phyloP scores from a whole-genome alignment of 2,888 invertebrate genomes.

The Malthinus seriepunctatus region DNA sequence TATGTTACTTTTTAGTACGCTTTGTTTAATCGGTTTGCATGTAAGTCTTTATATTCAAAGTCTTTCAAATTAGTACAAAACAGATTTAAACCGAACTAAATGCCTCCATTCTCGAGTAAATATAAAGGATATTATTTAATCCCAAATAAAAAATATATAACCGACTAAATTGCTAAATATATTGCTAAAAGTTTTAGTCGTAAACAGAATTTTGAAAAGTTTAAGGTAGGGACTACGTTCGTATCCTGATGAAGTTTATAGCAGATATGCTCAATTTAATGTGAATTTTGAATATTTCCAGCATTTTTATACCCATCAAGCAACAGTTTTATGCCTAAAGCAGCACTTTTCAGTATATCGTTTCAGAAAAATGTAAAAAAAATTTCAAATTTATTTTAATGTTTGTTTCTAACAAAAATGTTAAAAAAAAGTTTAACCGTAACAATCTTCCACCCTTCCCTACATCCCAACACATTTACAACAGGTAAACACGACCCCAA shows the following conservation, averaged over 20 bases:
- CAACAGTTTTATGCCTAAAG: background rate
- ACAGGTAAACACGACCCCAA: too few species aligned
- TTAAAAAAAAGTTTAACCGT: too few species aligned
- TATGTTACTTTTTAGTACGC: constrained; percentile 36
- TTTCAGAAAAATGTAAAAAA: background rate
- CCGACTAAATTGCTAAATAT: too few species aligned
- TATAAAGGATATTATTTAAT: constrained; percentile 4
- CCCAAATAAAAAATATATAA: background rate
- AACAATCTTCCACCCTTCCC: too few species aligned
- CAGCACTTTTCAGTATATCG: background rate
- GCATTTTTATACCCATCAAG: background rate
- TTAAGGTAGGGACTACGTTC: too few species aligned
- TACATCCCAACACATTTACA: too few species aligned
- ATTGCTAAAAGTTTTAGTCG: too few species aligned
- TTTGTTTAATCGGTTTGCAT: constrained; percentile 26
- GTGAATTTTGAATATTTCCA: too few species aligned
- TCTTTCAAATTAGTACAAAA: constrained; percentile 7
- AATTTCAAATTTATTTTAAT: background rate
- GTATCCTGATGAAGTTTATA: too few species aligned
- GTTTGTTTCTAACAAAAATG: background rate
- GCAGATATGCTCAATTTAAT: too few species aligned
- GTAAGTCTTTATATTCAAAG: constrained; percentile 21
- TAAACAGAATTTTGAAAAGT: too few species aligned
- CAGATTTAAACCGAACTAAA: constrained; percentile 9
- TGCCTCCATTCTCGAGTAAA: constrained; percentile 6